Evolutionary conservation across 2,888 invertebrate genomes (phyloP).

Genomic region (Sminthurinus aureus): DNA sequence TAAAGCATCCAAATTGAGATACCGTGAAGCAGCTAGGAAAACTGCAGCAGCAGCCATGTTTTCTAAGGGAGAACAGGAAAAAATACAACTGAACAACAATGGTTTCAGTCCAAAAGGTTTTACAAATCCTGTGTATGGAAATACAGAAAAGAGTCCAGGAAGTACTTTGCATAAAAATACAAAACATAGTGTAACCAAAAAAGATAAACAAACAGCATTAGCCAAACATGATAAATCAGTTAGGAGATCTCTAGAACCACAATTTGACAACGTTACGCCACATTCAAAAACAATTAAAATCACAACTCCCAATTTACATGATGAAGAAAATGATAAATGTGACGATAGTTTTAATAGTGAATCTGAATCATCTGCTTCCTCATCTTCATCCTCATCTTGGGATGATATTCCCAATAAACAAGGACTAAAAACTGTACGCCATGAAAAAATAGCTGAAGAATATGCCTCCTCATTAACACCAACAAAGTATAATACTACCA

Average conservation of each 20-base stretch:
- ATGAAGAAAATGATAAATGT: background rate
- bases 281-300: background rate
- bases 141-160: background rate
- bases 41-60: background rate
- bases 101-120: background rate
- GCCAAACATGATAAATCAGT: background rate
- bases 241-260: slow-evolving; percentile 19
- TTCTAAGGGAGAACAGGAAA: background rate
- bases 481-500: background rate
- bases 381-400: slow-evolving; percentile 14
- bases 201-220: background rate
- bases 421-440: background rate
- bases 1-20: slow-evolving; percentile 28
- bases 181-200: background rate
- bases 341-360: background rate
- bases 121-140: background rate
- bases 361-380: background rate
- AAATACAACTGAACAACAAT: background rate
- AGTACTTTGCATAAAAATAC: background rate
- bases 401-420: background rate
- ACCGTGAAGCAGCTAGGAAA: background rate
- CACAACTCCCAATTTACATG: background rate
- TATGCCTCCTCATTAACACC: background rate
- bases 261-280: slow-evolving; percentile 28
- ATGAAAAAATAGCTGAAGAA: background rate